A percentile compares a stretch with the other conserved stretches of the same genome.
These are phyloP conservation scores for Sisyra nigra DNA, from an alignment of 2,888 invertebrate species.

Conservation along the genomic window DNA sequence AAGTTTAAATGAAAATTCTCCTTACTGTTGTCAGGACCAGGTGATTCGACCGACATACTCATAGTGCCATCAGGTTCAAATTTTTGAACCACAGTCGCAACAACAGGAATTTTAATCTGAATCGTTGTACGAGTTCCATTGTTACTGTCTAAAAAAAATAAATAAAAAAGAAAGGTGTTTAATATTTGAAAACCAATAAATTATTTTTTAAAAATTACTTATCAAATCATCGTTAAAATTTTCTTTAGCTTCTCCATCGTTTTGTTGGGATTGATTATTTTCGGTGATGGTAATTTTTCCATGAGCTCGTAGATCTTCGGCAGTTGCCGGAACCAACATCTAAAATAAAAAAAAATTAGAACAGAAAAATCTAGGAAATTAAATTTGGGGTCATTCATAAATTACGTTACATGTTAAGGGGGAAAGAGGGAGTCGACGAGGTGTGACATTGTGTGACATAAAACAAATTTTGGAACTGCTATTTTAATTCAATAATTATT, in stretches of 20 bases:
- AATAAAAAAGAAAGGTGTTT: neutral
- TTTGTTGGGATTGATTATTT: slow-evolving; percentile 10
- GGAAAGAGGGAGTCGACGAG: no score
- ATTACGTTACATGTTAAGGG: slow-evolving; percentile 29
- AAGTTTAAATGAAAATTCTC: no score
- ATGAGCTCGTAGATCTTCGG: slow-evolving; percentile 47
- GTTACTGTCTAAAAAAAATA: neutral
- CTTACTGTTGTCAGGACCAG: slow-evolving; percentile 18
- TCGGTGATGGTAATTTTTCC: slow-evolving; percentile 37
- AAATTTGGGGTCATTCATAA: no score
- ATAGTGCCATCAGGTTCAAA: slow-evolving; percentile 21
- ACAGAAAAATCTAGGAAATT: no score
- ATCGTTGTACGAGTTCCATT: slow-evolving; percentile 16
- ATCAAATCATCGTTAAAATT: neutral
- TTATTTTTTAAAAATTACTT: neutral
- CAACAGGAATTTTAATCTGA: slow-evolving; percentile 27
- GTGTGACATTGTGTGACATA: no score
- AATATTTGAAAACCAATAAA: neutral
- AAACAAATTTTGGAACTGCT: no score
- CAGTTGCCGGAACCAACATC: slow-evolving; percentile 55
- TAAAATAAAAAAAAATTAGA: slow-evolving; percentile 19
- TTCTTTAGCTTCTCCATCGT: neutral
- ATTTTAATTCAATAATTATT: no score
- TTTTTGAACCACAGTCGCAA: slow-evolving; percentile 27
- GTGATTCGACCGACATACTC: slow-evolving; percentile 25